phyloP scores from a whole-genome alignment of 2,888 invertebrate genomes.

The Drosophila heteroneura region DNA sequence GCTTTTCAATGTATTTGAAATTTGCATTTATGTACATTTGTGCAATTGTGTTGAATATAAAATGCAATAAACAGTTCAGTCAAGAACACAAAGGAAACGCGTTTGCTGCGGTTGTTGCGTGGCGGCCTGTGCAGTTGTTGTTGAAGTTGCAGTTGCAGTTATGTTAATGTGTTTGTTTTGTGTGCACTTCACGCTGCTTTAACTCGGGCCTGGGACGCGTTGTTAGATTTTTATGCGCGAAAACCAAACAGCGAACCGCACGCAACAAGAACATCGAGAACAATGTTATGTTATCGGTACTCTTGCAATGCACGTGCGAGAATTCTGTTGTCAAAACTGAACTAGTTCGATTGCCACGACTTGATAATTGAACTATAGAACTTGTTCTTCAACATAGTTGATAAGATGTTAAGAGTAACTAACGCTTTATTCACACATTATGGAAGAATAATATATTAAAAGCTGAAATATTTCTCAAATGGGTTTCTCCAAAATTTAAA shows the following conservation, averaged over 20 bases:
- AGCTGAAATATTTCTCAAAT: not conserved
- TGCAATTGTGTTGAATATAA: constrained; percentile 38
- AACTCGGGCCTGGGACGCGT: constrained; percentile 42
- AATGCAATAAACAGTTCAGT: constrained; percentile 36
- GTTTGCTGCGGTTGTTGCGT: constrained; percentile 20
- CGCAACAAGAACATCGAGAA: constrained; percentile 70
- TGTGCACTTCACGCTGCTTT: constrained; percentile 42
- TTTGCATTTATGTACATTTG: constrained; percentile 30
- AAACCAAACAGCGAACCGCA: constrained; percentile 55
- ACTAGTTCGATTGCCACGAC: constrained; percentile 25
- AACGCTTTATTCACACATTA: not conserved
- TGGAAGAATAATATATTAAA: not conserved
- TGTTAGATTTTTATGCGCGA: constrained; percentile 45
- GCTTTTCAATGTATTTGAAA: constrained; percentile 35
- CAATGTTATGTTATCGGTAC: constrained; percentile 58
- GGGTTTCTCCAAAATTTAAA: not conserved
- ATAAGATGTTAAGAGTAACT: not conserved
- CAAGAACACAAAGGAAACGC: constrained; percentile 30
- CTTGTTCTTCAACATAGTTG: not conserved
- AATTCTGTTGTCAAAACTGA: constrained; percentile 1
- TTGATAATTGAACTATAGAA: not conserved
- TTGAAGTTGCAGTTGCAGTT: constrained; percentile 30
- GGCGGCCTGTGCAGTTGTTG: constrained; percentile 36
- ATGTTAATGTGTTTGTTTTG: constrained; percentile 31
- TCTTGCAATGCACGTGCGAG: constrained; percentile 39